A percentile compares a stretch with the other conserved stretches of the same genome.
phyloP scores from a whole-genome alignment of 2,113 vertebrate species.

The Myotis brandtii region DNA sequence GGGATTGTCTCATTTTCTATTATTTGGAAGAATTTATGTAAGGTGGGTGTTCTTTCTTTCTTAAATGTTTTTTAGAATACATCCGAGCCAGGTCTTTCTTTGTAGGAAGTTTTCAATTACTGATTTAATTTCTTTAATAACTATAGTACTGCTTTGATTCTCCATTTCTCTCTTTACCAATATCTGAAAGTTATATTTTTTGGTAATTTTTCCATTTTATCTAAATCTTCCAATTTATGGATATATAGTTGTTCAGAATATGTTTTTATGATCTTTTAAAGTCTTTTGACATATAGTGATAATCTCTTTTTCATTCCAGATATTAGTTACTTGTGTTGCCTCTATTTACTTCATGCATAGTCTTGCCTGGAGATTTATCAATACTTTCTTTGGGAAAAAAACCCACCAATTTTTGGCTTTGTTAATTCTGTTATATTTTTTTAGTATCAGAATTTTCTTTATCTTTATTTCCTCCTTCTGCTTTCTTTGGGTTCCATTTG shows the following conservation, averaged over 20 bases:
- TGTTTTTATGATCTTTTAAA: not conserved
- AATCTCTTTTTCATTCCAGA: not conserved
- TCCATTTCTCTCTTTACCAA: not conserved
- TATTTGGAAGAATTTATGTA: not conserved
- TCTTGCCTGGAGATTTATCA: not conserved
- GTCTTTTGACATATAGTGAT: not conserved
- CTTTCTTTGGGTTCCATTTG: not conserved
- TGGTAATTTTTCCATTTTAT: not conserved
- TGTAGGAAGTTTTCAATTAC: constrained; percentile 11
- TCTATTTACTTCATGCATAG: not conserved
- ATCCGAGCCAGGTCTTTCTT: not conserved
- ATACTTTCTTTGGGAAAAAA: not conserved
- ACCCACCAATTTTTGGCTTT: not conserved
- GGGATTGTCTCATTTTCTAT: not conserved
- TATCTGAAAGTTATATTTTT: constrained; percentile 31
- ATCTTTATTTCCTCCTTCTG: not conserved
- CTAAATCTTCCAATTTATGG: not conserved
- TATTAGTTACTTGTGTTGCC: not conserved
- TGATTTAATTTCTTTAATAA: constrained; percentile 34
- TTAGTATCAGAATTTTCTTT: not conserved
- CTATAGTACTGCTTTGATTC: not conserved
- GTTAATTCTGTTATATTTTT: not conserved
- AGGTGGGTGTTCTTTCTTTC: not conserved
- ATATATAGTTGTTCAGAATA: not conserved
- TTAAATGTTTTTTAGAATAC: not conserved